These are phyloP conservation scores for Pterocles burchelli DNA, from an alignment of 2,113 vertebrate genomes.

Conservation along the genomic window DNA sequence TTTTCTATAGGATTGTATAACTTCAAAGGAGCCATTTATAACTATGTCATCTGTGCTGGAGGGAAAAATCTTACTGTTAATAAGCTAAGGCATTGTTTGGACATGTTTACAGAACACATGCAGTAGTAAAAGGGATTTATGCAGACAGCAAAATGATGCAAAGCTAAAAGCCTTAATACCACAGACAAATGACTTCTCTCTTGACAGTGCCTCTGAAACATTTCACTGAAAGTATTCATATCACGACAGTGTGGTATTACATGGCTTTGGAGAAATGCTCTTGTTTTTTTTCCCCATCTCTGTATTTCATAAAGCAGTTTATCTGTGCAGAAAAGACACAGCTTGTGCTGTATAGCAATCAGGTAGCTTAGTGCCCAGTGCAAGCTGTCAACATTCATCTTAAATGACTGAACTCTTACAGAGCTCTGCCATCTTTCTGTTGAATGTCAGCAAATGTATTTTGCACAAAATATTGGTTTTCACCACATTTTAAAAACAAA, in stretches of 20 bases:
- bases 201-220: background rate
- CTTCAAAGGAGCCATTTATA: conserved; percentile 56
- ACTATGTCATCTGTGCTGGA: conserved; percentile 39
- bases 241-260: background rate
- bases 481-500: background rate
- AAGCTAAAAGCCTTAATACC: conserved; percentile 47
- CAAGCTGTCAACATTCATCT: background rate
- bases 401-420: background rate
- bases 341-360: background rate
- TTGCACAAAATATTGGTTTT: background rate
- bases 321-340: background rate
- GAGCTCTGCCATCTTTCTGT: background rate
- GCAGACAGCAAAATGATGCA: conserved; percentile 28
- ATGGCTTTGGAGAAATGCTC: background rate
- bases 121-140: conserved; percentile 2
- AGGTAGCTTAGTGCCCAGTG: background rate
- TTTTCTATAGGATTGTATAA: conserved; percentile 44
- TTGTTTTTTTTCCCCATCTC: background rate
- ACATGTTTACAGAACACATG: conserved; percentile 29
- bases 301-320: background rate
- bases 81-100: conserved; percentile 36
- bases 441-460: background rate
- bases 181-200: background rate
- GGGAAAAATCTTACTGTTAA: conserved; percentile 31
- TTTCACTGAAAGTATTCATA: background rate